Conservation (phyloP, 2,888 invertebrate species). For the Catocala fraxini region DNA sequence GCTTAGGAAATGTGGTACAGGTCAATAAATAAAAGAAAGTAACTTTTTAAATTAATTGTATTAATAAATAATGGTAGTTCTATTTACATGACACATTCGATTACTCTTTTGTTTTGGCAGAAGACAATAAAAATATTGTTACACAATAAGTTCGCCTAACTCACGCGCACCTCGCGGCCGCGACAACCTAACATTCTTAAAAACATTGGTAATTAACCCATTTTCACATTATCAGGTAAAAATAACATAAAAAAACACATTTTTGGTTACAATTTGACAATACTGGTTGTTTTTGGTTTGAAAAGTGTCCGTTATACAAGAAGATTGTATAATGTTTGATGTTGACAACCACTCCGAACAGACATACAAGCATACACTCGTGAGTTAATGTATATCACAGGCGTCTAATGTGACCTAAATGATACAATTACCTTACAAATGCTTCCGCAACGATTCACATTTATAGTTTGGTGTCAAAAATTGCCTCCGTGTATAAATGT, state of each 20-base stretch:
- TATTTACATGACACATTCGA: conserved; percentile 88
- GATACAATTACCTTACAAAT: conserved; percentile 73
- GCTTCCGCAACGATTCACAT: conserved; percentile 53
- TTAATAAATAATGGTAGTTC: conserved; percentile 88
- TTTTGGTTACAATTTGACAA: conserved; percentile 82
- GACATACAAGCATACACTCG: conserved; percentile 79
- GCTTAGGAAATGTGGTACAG: neutral
- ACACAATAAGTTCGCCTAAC: conserved; percentile 72
- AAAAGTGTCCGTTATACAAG: conserved; percentile 41
- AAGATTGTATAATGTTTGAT: conserved; percentile 40
- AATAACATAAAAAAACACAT: conserved; percentile 58
- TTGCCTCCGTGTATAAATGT: conserved; percentile 44
- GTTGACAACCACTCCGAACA: conserved; percentile 71
- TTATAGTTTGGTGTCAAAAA: conserved; percentile 63
- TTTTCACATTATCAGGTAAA: conserved; percentile 60
- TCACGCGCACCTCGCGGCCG: conserved; percentile 53
- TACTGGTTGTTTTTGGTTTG: conserved; percentile 84
- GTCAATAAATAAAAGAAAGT: conserved; percentile 66
- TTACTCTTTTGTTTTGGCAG: conserved; percentile 87
- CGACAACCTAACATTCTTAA: conserved; percentile 56
- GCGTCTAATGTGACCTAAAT: conserved; percentile 83
- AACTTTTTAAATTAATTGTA: conserved; percentile 84
- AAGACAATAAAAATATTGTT: conserved; percentile 86
- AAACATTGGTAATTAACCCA: conserved; percentile 75
- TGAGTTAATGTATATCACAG: conserved; percentile 83